Conservation (phyloP, 2,888 invertebrate genomes). For the Alloscopus bannaensis region DNA sequence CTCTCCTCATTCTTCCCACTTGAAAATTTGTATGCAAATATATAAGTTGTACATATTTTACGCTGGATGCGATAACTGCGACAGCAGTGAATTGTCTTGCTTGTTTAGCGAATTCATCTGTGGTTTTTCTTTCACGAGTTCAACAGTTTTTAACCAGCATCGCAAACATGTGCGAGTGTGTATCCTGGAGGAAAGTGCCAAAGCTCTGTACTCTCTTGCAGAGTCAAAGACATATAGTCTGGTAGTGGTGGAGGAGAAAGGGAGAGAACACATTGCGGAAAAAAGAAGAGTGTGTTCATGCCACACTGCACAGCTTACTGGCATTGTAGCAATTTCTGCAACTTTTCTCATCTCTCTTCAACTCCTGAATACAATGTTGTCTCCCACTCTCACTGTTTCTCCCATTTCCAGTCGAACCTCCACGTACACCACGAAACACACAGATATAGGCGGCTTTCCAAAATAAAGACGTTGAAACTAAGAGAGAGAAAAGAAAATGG, state of each 20-base stretch:
- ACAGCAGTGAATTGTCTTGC: constrained; percentile 50
- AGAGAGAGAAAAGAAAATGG: constrained; percentile 3
- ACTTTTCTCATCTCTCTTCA: background rate
- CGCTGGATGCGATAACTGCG: constrained; percentile 36
- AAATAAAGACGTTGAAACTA: constrained; percentile 39
- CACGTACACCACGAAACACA: constrained; percentile 18
- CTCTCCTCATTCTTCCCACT: background rate
- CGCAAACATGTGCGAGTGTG: background rate
- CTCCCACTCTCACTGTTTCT: background rate
- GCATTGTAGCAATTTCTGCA: constrained; percentile 6
- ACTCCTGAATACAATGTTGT: no score
- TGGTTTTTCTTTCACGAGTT: constrained; percentile 39
- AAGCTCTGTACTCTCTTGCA: background rate
- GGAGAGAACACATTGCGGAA: no score
- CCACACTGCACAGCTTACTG: constrained; percentile 13
- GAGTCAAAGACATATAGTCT: background rate
- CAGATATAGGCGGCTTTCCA: background rate
- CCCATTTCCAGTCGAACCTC: background rate
- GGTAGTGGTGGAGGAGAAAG: background rate
- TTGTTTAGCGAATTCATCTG: constrained; percentile 47
- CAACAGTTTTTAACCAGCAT: no score
- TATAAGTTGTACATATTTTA: constrained; percentile 34
- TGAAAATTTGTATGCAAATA: constrained; percentile 26
- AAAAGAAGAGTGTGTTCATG: constrained; percentile 11
- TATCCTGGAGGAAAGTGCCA: background rate